phyloP scores from a whole-genome alignment of 1,140 invertebrate species.

The Meloidogyne exigua region DNA sequence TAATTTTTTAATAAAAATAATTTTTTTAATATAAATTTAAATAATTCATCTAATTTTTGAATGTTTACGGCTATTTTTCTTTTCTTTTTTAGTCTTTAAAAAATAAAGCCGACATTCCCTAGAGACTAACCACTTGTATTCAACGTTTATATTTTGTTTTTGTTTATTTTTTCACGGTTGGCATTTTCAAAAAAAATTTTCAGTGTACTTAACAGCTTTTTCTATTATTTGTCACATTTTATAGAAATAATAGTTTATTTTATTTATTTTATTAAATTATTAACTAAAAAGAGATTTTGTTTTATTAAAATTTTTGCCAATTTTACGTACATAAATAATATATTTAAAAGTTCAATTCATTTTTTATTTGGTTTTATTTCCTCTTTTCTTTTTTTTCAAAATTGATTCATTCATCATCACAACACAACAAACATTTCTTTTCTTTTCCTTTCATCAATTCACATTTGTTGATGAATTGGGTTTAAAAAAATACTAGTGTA shows the following conservation, averaged over 20 bases:
- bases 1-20: too few relatives aligned
- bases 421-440: neutral
- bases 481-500: neutral
- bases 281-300: too few relatives aligned
- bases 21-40: too few relatives aligned
- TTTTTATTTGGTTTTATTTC: too few relatives aligned
- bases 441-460: neutral
- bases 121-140: neutral
- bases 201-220: too few relatives aligned
- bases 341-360: too few relatives aligned
- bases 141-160: neutral
- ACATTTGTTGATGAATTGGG: neutral
- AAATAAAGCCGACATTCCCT: neutral
- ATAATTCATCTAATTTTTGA: too few relatives aligned
- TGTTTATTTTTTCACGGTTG: neutral
- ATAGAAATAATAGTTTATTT: too few relatives aligned
- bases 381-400: neutral
- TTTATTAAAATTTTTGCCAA: too few relatives aligned
- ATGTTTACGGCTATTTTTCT: neutral
- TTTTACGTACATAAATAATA: too few relatives aligned
- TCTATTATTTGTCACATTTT: too few relatives aligned
- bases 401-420: neutral
- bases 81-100: neutral
- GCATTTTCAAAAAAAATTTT: neutral
- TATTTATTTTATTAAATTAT: too few relatives aligned